phyloP scores from a whole-genome alignment of 2,888 invertebrate genomes.

The Gastracanthus pulcherrimus region DNA sequence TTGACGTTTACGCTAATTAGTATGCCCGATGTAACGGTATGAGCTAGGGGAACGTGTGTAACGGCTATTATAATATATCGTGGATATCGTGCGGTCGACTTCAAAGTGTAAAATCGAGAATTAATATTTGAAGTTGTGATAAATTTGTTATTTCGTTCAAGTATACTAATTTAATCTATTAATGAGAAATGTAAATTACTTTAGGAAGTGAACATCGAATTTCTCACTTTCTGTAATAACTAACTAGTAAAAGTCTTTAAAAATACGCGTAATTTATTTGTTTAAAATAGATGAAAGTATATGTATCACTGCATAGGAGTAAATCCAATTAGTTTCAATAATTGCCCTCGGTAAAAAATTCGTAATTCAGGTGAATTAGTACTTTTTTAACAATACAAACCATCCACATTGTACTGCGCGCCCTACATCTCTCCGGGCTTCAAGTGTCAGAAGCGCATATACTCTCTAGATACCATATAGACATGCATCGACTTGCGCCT shows the following conservation, averaged over 20 bases:
- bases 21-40: neutral
- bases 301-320: too few relatives aligned
- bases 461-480: constrained; percentile 8
- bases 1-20: constrained; percentile 1
- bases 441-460: neutral
- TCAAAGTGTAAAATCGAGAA: neutral
- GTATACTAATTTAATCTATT: too few relatives aligned
- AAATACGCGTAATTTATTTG: too few relatives aligned
- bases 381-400: neutral
- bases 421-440: neutral
- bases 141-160: too few relatives aligned
- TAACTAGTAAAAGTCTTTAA: too few relatives aligned
- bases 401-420: neutral
- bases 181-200: too few relatives aligned
- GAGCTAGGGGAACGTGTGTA: neutral
- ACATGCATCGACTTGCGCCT: neutral
- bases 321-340: too few relatives aligned
- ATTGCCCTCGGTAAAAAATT: too few relatives aligned
- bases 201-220: too few relatives aligned
- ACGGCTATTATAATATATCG: neutral
- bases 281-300: too few relatives aligned
- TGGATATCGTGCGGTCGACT: neutral
- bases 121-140: neutral
- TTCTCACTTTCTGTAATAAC: too few relatives aligned
- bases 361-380: too few relatives aligned